phyloP scores from a whole-genome alignment of 1,140 invertebrate genomes.

The Sarcophaga bullata region DNA sequence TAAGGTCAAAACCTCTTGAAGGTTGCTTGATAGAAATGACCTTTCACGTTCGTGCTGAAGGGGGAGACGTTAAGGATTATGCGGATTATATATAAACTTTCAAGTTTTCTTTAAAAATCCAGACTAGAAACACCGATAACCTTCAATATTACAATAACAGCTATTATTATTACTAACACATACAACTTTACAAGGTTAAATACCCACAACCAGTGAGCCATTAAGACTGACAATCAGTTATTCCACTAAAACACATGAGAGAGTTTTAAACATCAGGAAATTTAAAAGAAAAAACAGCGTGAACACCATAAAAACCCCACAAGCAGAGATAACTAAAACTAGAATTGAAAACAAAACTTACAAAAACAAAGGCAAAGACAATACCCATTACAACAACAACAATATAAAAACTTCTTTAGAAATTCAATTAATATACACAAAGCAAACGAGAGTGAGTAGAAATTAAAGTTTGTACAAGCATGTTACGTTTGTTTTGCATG shows the following conservation, averaged over 20 bases:
- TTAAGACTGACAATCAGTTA: not conserved
- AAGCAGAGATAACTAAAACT: not conserved
- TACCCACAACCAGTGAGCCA: not conserved
- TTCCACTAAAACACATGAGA: not conserved
- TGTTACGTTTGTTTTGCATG: too few species aligned
- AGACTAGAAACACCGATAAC: not conserved
- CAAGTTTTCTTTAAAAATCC: not conserved
- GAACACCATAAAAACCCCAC: not conserved
- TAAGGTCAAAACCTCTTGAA: not conserved
- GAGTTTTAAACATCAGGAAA: not conserved
- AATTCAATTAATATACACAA: not conserved
- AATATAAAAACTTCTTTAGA: not conserved
- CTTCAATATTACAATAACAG: not conserved
- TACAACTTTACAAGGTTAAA: slow-evolving; percentile 17
- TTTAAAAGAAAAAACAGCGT: not conserved
- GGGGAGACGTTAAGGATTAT: not conserved
- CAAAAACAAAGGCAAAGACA: too few species aligned
- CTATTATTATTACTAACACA: not conserved
- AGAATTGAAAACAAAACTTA: too few species aligned
- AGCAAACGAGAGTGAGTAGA: not conserved
- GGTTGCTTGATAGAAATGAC: not conserved
- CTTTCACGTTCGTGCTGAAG: not conserved
- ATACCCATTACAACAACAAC: not conserved
- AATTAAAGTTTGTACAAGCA: not conserved
- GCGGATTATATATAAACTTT: not conserved